Conservation (phyloP, 2,113 vertebrate genomes). For the Dromaius novaehollandiae region DNA sequence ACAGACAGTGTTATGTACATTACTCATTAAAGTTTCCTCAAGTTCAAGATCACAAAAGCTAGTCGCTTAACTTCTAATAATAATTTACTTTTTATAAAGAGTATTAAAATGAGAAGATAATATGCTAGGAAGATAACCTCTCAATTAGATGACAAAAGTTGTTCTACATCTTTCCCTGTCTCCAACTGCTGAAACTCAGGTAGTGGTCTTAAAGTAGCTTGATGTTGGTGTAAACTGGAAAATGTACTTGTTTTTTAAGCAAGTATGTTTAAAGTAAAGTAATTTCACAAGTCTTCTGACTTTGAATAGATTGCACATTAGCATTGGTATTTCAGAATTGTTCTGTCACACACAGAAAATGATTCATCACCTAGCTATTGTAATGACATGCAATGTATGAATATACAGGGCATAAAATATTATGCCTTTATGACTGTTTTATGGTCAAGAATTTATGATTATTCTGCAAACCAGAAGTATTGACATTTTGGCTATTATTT, state of each 20-base stretch:
- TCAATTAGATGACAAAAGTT: background rate
- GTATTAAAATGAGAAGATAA: slow-evolving; percentile 21
- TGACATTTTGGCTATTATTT: slow-evolving; percentile 77
- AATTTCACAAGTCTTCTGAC: slow-evolving; percentile 24
- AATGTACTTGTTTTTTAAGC: background rate
- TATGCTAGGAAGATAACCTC: background rate
- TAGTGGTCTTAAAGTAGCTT: slow-evolving; percentile 1
- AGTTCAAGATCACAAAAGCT: background rate
- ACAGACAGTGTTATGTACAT: background rate
- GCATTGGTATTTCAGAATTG: slow-evolving; percentile 69
- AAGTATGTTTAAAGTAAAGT: slow-evolving; percentile 44
- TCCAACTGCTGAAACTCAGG: slow-evolving; percentile 6
- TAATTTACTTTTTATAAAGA: background rate
- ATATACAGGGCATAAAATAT: slow-evolving; percentile 74
- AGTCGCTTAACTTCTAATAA: background rate
- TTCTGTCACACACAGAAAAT: slow-evolving; percentile 70
- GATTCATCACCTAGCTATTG: slow-evolving; percentile 69
- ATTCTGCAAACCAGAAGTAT: slow-evolving; percentile 77
- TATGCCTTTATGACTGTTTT: slow-evolving; percentile 76
- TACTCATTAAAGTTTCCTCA: slow-evolving; percentile 32
- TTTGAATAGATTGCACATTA: slow-evolving; percentile 68
- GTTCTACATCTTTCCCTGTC: background rate
- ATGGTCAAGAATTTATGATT: slow-evolving; percentile 75
- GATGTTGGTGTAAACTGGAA: slow-evolving; percentile 10
- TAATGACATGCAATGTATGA: slow-evolving; percentile 73